These are phyloP conservation scores for Liposcelis brunnea DNA, from an alignment of 2,888 invertebrate species.

Conservation along the genomic window DNA sequence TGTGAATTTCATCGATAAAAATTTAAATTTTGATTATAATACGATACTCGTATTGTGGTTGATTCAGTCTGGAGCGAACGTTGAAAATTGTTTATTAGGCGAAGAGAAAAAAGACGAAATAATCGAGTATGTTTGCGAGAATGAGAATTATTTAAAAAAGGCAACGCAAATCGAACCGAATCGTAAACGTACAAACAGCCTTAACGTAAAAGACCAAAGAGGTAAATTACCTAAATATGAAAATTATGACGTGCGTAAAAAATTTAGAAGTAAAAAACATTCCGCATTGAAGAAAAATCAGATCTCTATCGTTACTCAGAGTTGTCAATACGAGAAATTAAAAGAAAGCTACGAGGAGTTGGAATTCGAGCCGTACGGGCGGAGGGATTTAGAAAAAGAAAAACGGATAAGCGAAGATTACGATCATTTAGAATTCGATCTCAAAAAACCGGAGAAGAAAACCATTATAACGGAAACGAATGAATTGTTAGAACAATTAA, in stretches of 20 bases:
- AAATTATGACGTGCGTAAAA: constrained; percentile 23
- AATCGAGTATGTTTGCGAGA: not conserved
- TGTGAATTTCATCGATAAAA: constrained; percentile 13
- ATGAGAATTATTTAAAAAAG: too few relatives aligned
- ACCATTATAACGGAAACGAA: too few relatives aligned
- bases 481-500: too few relatives aligned
- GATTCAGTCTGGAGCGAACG: constrained; percentile 31
- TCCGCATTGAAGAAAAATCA: not conserved
- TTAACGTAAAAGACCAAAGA: too few relatives aligned
- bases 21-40: constrained; percentile 34
- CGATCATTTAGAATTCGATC: constrained; percentile 8
- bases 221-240: constrained; percentile 21
- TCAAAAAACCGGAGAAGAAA: not conserved
- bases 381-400: not conserved
- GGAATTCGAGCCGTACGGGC: constrained; percentile 5
- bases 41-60: constrained; percentile 61
- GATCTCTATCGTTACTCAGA: not conserved
- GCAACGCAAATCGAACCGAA: too few relatives aligned
- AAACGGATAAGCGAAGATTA: not conserved
- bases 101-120: constrained; percentile 6
- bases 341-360: constrained; percentile 6
- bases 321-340: constrained; percentile 1
- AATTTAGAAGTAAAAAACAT: not conserved
- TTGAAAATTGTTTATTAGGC: constrained; percentile 35
- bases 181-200: too few relatives aligned